Base-by-base conservation (phyloP, 2,113 vertebrate species). In the Amazona guildingii region DNA sequence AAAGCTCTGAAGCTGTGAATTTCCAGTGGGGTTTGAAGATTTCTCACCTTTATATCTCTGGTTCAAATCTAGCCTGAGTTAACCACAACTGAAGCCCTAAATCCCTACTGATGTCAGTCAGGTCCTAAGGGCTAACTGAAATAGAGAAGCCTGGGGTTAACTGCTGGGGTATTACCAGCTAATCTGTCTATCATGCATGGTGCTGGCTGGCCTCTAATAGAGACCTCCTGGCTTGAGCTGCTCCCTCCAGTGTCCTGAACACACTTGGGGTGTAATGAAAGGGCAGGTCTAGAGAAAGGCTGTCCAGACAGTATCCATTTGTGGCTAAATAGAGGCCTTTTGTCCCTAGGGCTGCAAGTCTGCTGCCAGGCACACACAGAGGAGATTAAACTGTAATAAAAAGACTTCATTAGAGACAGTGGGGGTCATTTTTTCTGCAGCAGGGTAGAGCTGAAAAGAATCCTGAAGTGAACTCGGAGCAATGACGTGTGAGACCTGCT, bases 181-280 rank as follows among this genome's bases (percentile, higher is more conserved):
- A 28, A 48, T 70, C 43, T 46, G 19, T 48, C 52, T 44, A 2
- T 17, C 9, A 3, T 4, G 6, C 13, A 16, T 8, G 1, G 2
- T 4, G 8, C 11, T 31, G 57, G 16, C 44, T 31, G 7, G 17
- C 31, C n/a, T 39, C 51, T 52, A 4, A 23, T 31, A 37, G 61
- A 73, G 13, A 66, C 41, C 46, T 49, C 24, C 17, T 8, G 15
- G 51, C 67, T 75, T 43, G 29, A 7, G 51, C 75, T n/a, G 31
- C 64, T 51, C 74, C 33, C 25, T 9, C 54, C 33, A 1, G 16
- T 43, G 75, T n/a, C 80, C 78, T 61, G 67, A n/a, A 15, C 18
- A 5, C 63, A 9, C 43, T 7, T n/a, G 67, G 49, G 62, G 31
- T 35, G 2, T 4, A 8, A 33, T 5, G 64, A 20, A 16, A 43